Evolutionary conservation across 2,113 vertebrate species (phyloP).

Genomic region (Opisthocomus hoazin): DNA sequence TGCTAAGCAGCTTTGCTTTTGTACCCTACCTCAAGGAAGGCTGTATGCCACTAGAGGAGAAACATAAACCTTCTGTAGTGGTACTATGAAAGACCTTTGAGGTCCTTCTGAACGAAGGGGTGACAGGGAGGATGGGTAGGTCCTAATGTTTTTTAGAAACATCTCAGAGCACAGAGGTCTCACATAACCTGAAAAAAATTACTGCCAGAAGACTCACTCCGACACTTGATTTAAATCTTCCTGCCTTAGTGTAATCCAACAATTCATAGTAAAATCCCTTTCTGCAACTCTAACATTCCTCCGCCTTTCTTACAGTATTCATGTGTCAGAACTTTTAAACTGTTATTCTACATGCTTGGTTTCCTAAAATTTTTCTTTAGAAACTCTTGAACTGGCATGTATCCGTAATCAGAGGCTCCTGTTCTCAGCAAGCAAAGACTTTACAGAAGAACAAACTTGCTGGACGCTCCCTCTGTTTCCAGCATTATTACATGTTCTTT

Average conservation of each 20-base stretch:
- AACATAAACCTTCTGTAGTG: too few species aligned
- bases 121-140: not conserved
- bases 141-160: not conserved
- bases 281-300: not conserved
- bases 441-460: not conserved
- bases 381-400: not conserved
- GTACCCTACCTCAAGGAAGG: not conserved
- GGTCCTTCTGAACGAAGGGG: not conserved
- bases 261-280: not conserved
- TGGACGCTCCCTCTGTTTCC: not conserved
- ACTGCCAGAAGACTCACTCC: not conserved
- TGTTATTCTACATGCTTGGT: not conserved
- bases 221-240: not conserved
- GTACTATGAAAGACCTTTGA: accelerated
- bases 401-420: not conserved
- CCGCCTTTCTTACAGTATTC: not conserved
- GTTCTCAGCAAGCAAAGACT: not conserved
- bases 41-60: not conserved
- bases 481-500: not conserved
- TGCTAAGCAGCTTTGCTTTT: not conserved
- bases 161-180: not conserved
- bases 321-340: not conserved
- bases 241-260: not conserved
- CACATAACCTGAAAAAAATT: not conserved
- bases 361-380: not conserved